phyloP scores from a whole-genome alignment of 2,797 vertebrate genomes.

The Diceros bicornis region DNA sequence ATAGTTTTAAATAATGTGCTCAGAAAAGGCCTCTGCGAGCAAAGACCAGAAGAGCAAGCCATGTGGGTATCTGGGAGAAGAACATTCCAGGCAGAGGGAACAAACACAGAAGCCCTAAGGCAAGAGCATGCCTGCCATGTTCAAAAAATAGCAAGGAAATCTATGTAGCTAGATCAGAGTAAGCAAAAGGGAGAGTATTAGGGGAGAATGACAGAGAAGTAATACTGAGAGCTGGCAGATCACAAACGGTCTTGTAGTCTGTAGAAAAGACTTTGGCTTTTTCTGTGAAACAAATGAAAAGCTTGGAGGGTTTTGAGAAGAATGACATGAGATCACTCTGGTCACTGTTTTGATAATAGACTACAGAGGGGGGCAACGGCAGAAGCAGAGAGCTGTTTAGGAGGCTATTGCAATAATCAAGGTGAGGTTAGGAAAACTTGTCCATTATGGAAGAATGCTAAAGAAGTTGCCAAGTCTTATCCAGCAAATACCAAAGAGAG shows the following conservation, averaged over 20 bases:
- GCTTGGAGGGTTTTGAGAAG: not conserved
- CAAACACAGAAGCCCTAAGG: not conserved
- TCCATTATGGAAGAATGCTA: not conserved
- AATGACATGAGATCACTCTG: not conserved
- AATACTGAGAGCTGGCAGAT: not conserved
- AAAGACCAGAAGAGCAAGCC: not conserved
- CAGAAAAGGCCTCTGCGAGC: constrained; percentile 12
- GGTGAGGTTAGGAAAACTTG: not conserved
- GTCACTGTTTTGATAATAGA: not conserved
- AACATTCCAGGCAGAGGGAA: not conserved
- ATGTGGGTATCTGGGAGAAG: not conserved
- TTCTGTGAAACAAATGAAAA: not conserved
- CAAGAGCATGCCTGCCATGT: not conserved
- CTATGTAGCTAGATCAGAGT: not conserved
- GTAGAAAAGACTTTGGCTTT: not conserved
- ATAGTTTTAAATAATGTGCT: not conserved
- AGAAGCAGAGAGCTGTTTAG: not conserved
- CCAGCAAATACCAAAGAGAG: constrained; percentile 7
- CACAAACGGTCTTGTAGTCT: not conserved
- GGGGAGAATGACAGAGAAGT: not conserved
- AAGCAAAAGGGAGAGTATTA: not conserved
- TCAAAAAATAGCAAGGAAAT: not conserved
- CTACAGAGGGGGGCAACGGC: not conserved
- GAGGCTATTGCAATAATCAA: not conserved
- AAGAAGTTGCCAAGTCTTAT: not conserved